Percentiles rank a stretch among this genome's conserved stretches.
phyloP scores from a whole-genome alignment of 2,113 vertebrate genomes.

The Apodemus speciosus region DNA sequence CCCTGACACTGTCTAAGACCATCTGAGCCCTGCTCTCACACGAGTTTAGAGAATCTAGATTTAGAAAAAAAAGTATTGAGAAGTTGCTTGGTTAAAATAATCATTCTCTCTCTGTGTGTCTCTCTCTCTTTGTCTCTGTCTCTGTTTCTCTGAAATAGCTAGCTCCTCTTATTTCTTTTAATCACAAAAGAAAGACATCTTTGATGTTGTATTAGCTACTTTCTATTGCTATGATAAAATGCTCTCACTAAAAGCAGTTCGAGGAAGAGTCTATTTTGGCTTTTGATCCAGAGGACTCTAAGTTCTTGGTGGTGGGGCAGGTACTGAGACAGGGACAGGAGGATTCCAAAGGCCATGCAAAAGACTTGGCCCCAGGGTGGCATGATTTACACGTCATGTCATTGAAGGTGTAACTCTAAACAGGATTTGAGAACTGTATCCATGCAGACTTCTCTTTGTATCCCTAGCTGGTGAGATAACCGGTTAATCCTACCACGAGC shows the following conservation, averaged over 20 bases:
- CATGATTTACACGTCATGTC: not conserved
- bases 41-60: not conserved
- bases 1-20: not conserved
- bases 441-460: not conserved
- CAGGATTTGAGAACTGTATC: not conserved
- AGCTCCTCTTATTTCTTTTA: not conserved
- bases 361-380: not conserved
- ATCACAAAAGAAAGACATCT: not conserved
- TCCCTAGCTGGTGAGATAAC: not conserved
- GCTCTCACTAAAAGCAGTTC: not conserved
- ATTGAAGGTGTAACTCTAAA: too few species aligned
- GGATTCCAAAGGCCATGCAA: not conserved
- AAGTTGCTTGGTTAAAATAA: not conserved
- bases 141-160: too few species aligned
- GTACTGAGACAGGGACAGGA: not conserved
- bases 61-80: not conserved
- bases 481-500: not conserved
- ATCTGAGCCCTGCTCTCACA: not conserved
- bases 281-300: not conserved
- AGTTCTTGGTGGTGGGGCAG: not conserved
- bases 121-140: too few species aligned
- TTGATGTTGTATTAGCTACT: not conserved
- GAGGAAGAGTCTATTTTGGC: not conserved
- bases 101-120: too few species aligned
- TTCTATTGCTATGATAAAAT: not conserved